Evolutionary conservation across 1,140 invertebrate species (phyloP).

Genomic region (Diorhabda carinulata): DNA sequence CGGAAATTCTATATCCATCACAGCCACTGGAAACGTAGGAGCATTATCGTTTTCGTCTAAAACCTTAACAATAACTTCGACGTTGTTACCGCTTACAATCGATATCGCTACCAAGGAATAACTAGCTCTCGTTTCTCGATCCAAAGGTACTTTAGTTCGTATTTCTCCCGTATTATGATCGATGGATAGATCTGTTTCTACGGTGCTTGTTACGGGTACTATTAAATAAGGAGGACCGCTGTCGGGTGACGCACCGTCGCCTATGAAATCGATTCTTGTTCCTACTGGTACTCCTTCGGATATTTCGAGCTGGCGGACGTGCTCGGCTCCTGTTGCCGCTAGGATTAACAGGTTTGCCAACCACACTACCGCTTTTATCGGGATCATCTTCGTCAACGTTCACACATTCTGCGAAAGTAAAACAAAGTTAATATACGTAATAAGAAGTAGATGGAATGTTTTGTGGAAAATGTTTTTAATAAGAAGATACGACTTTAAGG

Average conservation of each 20-base stretch:
- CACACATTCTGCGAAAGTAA: conserved; percentile 39
- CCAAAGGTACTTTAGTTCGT: conserved; percentile 75
- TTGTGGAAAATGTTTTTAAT: not conserved
- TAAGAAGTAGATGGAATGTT: not conserved
- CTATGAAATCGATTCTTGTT: conserved; percentile 81
- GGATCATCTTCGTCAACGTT: conserved; percentile 36
- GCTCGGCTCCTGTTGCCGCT: conserved; percentile 52
- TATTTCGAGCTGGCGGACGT: conserved; percentile 77
- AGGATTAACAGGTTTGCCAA: conserved; percentile 41
- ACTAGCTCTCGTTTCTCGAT: conserved; percentile 80
- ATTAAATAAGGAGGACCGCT: conserved; percentile 81
- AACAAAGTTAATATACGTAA: conserved; percentile 7
- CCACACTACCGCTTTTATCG: conserved; percentile 31
- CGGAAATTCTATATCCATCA: conserved; percentile 88
- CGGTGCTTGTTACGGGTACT: conserved; percentile 79
- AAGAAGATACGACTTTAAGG: not conserved
- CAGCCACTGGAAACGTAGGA: conserved; percentile 76
- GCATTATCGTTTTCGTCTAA: conserved; percentile 97
- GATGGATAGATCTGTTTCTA: conserved; percentile 83
- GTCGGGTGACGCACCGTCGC: conserved; percentile 65
- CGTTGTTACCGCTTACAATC: conserved; percentile 70
- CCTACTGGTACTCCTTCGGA: conserved; percentile 82
- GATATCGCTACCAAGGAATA: conserved; percentile 89
- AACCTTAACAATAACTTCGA: conserved; percentile 83
- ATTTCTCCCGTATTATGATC: conserved; percentile 90